These are phyloP conservation scores for Aporophyla lueneburgensis DNA, from an alignment of 2,888 invertebrate species.

Conservation along the genomic window DNA sequence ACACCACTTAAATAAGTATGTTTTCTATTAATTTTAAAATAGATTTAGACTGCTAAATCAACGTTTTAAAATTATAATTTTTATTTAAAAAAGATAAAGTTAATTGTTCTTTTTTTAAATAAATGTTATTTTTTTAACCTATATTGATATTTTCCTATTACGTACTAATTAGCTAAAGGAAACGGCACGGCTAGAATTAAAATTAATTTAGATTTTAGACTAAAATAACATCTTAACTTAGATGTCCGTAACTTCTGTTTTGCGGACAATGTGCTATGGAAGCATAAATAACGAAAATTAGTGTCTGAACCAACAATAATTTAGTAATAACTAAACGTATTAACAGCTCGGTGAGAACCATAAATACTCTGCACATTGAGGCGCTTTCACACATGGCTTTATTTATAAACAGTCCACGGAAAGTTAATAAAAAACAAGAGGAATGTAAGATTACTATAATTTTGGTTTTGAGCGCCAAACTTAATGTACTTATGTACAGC, in stretches of 20 bases:
- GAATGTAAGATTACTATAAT: not conserved
- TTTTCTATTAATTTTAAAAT: not conserved
- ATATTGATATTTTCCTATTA: not conserved
- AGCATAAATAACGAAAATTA: constrained; percentile 45
- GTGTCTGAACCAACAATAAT: constrained; percentile 33
- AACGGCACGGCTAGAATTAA: not conserved
- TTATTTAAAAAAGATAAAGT: not conserved
- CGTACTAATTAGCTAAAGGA: not conserved
- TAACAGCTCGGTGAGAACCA: constrained; percentile 39
- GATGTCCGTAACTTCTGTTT: not conserved
- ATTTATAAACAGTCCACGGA: not conserved
- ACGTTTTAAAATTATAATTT: too few species aligned
- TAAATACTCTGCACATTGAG: constrained; percentile 42
- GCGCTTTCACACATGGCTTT: constrained; percentile 22
- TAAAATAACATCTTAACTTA: not conserved
- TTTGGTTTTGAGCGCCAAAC: not conserved
- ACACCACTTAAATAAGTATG: constrained; percentile 5
- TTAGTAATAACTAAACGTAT: constrained; percentile 53
- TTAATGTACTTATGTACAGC: not conserved
- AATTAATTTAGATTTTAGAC: not conserved
- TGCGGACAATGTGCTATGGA: constrained; percentile 29
- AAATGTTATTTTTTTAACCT: too few species aligned
- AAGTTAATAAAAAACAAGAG: not conserved
- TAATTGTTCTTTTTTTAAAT: not conserved
- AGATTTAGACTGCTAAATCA: not conserved